Conservation (phyloP, 1,140 invertebrate species). For the Hestina assimilis region DNA sequence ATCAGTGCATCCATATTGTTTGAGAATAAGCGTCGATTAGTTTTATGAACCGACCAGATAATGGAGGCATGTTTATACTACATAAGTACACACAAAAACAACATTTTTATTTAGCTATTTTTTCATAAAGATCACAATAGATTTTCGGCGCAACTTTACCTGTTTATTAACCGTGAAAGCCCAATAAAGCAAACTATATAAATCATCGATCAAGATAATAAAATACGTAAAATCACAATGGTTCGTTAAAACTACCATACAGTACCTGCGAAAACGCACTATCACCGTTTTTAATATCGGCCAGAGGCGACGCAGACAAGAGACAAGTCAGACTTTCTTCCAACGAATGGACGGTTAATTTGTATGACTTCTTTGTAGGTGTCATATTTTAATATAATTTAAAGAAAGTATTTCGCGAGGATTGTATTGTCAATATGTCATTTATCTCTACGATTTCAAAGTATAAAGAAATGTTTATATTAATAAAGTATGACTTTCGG, state of each 20-base stretch:
- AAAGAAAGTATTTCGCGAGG: too few species aligned
- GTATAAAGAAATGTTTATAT: too few species aligned
- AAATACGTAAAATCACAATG: constrained; percentile 69
- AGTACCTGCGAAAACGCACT: constrained; percentile 55
- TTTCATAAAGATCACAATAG: background rate
- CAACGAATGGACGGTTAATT: background rate
- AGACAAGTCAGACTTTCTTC: background rate
- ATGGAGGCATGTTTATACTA: too few species aligned
- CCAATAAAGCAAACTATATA: constrained; percentile 43
- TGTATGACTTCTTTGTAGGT: too few species aligned
- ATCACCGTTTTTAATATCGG: constrained; percentile 72
- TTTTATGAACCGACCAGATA: too few species aligned
- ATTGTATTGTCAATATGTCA: too few species aligned
- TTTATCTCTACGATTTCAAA: too few species aligned
- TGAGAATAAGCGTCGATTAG: too few species aligned
- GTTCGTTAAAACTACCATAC: constrained; percentile 63
- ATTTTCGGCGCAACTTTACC: constrained; percentile 24
- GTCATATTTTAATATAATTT: too few species aligned
- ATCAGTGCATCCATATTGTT: too few species aligned
- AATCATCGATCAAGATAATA: constrained; percentile 68
- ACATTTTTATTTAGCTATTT: background rate
- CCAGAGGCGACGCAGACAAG: constrained; percentile 21
- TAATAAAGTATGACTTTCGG: too few species aligned
- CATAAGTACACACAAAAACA: background rate
- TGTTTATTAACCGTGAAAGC: constrained; percentile 49